A percentile compares a stretch with the other conserved stretches of the same genome.
These are phyloP conservation scores for Cyprinodon brontotheroides DNA, from an alignment of 2,113 vertebrate genomes.

Conservation along the genomic window DNA sequence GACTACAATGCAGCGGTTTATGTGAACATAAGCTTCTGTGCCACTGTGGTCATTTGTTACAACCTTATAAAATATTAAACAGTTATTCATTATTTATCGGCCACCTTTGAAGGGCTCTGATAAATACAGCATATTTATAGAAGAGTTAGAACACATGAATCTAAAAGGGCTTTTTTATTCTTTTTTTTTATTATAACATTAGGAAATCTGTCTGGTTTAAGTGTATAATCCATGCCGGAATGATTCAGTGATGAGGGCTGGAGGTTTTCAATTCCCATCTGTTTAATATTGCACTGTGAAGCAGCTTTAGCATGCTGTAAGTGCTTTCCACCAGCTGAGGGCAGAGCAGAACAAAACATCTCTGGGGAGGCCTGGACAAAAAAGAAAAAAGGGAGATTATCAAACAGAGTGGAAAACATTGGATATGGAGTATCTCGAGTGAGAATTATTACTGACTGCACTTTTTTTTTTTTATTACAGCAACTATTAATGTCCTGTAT, in stretches of 20 bases:
- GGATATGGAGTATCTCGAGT: not conserved
- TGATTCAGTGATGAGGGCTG: not conserved
- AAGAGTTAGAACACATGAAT: not conserved
- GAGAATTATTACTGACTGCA: too few species aligned
- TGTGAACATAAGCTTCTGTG: not conserved
- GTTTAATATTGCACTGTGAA: not conserved
- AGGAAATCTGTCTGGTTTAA: not conserved
- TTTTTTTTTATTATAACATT: not conserved
- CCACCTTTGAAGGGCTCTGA: not conserved
- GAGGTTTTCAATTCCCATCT: not conserved
- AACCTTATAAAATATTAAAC: not conserved
- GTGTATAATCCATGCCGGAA: not conserved
- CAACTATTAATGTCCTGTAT: too few species aligned
- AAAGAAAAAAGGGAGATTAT: not conserved
- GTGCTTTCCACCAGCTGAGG: slow-evolving; percentile 48
- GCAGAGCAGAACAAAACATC: slow-evolving; percentile 40
- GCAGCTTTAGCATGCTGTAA: not conserved
- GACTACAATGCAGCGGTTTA: not conserved
- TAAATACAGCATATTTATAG: not conserved
- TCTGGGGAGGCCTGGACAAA: not conserved
- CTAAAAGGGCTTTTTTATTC: not conserved
- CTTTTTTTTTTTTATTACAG: too few species aligned
- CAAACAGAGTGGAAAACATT: not conserved
- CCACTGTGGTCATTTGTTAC: not conserved
- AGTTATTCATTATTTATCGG: not conserved